A percentile compares a stretch with the other conserved stretches of the same genome.
These are phyloP conservation scores for Mystacides longicornis DNA, from an alignment of 2,888 invertebrate genomes.

Conservation along the genomic window DNA sequence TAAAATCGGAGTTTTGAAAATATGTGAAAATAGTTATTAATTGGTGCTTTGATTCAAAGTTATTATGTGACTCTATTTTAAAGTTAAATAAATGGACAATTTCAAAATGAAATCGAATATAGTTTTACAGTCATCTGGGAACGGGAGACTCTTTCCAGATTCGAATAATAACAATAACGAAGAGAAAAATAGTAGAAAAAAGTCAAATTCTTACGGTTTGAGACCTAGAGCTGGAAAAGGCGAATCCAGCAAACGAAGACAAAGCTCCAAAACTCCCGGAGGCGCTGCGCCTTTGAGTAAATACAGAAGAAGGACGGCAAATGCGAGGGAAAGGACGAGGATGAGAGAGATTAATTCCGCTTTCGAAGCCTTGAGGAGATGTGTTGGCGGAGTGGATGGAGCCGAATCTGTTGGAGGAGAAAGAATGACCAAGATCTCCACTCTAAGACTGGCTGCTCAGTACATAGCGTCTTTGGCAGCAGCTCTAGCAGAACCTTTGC, in stretches of 20 bases:
- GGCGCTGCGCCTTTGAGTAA: slow-evolving; percentile 50
- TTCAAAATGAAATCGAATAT: slow-evolving; percentile 21
- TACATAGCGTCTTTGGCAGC: slow-evolving; percentile 49
- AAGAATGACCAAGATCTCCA: slow-evolving; percentile 61
- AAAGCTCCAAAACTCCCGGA: slow-evolving; percentile 27
- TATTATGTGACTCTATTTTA: neutral
- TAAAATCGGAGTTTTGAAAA: no score
- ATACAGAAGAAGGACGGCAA: slow-evolving; percentile 61
- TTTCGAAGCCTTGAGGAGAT: slow-evolving; percentile 53
- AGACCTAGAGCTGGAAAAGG: slow-evolving; percentile 29
- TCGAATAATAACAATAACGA: slow-evolving; percentile 35
- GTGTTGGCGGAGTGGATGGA: slow-evolving; percentile 40
- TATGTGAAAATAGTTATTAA: no score
- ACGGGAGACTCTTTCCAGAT: slow-evolving; percentile 30
- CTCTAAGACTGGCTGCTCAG: slow-evolving; percentile 57
- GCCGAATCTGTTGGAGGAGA: slow-evolving; percentile 35
- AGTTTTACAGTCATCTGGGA: slow-evolving; percentile 14
- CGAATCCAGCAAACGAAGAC: neutral
- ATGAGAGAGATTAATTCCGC: slow-evolving; percentile 65
- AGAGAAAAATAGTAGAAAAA: slow-evolving; percentile 27
- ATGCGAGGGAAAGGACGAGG: slow-evolving; percentile 56
- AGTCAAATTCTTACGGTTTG: slow-evolving; percentile 37
- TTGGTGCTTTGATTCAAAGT: neutral
- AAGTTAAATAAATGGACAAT: neutral
- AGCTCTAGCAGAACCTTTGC: slow-evolving; percentile 29